phyloP scores from a whole-genome alignment of 1,140 invertebrate genomes.

The Lepidotrigona ventralis region DNA sequence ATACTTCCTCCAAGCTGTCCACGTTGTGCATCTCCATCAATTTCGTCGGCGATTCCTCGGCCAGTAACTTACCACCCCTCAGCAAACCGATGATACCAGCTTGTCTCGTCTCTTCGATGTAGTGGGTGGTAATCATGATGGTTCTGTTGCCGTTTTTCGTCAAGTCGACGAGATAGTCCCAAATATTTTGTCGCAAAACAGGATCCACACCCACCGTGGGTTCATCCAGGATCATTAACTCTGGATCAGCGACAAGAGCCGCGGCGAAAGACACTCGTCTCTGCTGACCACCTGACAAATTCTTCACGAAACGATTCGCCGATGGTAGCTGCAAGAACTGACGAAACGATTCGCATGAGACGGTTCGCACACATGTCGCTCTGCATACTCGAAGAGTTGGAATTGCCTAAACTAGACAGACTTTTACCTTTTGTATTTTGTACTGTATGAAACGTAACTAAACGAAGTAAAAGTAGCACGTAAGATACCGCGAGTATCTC shows the following conservation, averaged over 20 bases:
- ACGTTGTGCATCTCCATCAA: constrained; percentile 89
- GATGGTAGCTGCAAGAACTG: constrained; percentile 82
- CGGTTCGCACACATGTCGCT: too few species aligned
- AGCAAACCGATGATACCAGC: constrained; percentile 94
- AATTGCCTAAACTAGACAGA: too few species aligned
- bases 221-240: constrained; percentile 95
- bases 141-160: constrained; percentile 93
- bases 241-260: constrained; percentile 92
- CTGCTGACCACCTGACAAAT: constrained; percentile 94
- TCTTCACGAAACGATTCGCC: constrained; percentile 86
- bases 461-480: too few species aligned
- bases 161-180: constrained; percentile 95
- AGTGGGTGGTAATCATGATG: constrained; percentile 98
- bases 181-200: constrained; percentile 94
- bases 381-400: too few species aligned
- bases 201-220: constrained; percentile 98
- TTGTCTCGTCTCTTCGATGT: constrained; percentile 97
- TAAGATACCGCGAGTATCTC: too few species aligned
- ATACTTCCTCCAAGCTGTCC: constrained; percentile 94
- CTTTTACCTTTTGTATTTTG: too few species aligned
- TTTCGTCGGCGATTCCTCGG: constrained; percentile 92
- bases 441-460: too few species aligned
- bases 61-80: constrained; percentile 93
- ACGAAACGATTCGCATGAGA: not conserved
- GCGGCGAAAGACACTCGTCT: constrained; percentile 93